A percentile compares a stretch with the other conserved stretches of the same genome.
Conservation (phyloP, 2,888 invertebrate species). For the Parthenolecanium corni region DNA sequence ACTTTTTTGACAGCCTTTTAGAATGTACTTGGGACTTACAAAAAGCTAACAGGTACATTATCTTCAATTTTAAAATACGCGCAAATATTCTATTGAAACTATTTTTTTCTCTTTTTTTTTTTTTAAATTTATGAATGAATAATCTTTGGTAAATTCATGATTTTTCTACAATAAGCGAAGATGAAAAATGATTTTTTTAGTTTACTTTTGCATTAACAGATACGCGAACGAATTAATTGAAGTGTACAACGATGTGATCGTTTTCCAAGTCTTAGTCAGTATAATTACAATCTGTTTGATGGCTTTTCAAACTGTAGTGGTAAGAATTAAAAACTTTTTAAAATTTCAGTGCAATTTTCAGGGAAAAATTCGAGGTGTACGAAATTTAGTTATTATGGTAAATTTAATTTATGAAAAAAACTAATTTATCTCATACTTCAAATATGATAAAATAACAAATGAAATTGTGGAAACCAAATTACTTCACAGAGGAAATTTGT, state of each 20-base stretch:
- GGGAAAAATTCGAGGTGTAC: no score
- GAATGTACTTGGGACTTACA: slow-evolving; percentile 16
- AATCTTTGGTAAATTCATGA: background rate
- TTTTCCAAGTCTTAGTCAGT: slow-evolving; percentile 25
- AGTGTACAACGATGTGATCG: slow-evolving; percentile 25
- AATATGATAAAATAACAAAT: no score
- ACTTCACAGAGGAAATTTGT: no score
- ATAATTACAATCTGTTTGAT: slow-evolving; percentile 25
- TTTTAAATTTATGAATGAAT: background rate
- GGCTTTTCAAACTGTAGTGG: slow-evolving; percentile 26
- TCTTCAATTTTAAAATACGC: background rate
- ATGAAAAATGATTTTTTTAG: no score
- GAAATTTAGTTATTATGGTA: background rate
- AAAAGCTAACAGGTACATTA: slow-evolving; percentile 24
- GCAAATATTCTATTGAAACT: no score
- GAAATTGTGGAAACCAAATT: no score
- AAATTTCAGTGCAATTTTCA: background rate
- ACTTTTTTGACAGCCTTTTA: slow-evolving; percentile 15
- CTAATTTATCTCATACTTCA: background rate
- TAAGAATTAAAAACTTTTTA: slow-evolving; percentile 7
- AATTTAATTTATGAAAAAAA: background rate
- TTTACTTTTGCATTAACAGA: background rate
- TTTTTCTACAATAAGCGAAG: no score
- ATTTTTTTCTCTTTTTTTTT: no score
- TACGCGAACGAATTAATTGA: slow-evolving; percentile 27